Evolutionary conservation across 2,797 vertebrate genomes (phyloP).

Genomic region (Scomberomorus guttatus): DNA sequence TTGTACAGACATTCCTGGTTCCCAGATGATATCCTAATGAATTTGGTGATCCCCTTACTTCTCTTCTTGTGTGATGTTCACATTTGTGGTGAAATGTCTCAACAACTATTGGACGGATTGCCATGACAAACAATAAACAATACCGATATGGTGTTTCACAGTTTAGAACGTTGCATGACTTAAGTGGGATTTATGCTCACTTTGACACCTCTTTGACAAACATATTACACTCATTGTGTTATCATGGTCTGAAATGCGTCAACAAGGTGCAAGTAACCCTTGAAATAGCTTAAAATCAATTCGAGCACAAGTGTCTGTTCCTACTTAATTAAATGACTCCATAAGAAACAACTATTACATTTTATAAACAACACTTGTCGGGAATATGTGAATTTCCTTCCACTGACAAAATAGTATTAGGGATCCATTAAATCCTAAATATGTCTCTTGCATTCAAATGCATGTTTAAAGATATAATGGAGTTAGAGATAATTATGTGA

Average conservation of each 20-base stretch:
- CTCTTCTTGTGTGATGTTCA: too few relatives aligned
- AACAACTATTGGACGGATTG: too few relatives aligned
- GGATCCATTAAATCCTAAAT: background rate
- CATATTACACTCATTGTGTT: background rate
- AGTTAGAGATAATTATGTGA: background rate
- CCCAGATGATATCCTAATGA: too few relatives aligned
- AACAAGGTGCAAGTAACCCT: slow-evolving; percentile 5
- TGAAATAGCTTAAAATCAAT: slow-evolving; percentile 40
- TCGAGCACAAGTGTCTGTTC: slow-evolving; percentile 34
- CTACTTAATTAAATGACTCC: slow-evolving; percentile 12
- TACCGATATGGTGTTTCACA: background rate
- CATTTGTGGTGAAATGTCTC: too few relatives aligned
- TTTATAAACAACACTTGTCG: slow-evolving; percentile 1
- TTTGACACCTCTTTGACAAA: slow-evolving; percentile 3
- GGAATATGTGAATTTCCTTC: background rate
- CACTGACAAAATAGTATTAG: background rate
- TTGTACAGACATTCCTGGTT: too few relatives aligned
- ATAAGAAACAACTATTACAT: background rate
- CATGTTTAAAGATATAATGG: slow-evolving; percentile 6
- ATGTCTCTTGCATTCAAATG: background rate
- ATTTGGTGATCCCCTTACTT: too few relatives aligned
- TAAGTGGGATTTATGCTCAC: background rate
- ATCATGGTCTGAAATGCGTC: slow-evolving; percentile 11
- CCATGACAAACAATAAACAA: too few relatives aligned
- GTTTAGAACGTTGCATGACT: background rate